phyloP scores from a whole-genome alignment of 2,113 vertebrate species.

The Lates calcarifer region DNA sequence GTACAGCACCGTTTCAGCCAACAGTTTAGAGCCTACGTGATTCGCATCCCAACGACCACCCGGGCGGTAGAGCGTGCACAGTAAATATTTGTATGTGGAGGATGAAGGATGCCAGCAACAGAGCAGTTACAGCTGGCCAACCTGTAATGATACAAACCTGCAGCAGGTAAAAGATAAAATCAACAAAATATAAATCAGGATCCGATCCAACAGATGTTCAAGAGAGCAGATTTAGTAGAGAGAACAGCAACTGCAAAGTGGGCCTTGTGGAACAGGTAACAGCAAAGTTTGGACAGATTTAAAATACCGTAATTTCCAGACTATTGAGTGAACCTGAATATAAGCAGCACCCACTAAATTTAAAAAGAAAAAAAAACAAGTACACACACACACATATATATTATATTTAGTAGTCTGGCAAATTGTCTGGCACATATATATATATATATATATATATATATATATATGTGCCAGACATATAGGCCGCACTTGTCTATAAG shows the following conservation, averaged over 20 bases:
- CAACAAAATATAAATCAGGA: conserved; percentile 21
- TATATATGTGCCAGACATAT: no score
- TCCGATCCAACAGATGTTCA: neutral
- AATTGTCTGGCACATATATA: no score
- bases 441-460: no score
- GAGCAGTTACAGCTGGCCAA: conserved; percentile 3
- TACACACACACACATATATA: no score
- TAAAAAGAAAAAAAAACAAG: no score
- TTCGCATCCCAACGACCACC: neutral
- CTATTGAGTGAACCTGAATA: no score
- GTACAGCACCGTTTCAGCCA: neutral
- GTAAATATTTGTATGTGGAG: conserved; percentile 2
- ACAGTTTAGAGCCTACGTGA: neutral
- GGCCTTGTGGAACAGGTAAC: neutral
- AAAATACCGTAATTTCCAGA: no score
- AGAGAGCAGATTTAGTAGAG: neutral
- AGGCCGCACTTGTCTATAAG: no score
- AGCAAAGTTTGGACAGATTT: neutral
- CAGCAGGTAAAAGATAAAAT: conserved; percentile 7
- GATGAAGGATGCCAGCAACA: neutral
- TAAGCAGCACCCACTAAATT: no score
- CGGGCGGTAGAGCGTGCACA: neutral
- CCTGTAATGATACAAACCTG: neutral
- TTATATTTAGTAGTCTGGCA: no score
- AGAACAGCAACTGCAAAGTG: neutral